phyloP scores from a whole-genome alignment of 2,888 invertebrate species.

The Capitulum mitella region DNA sequence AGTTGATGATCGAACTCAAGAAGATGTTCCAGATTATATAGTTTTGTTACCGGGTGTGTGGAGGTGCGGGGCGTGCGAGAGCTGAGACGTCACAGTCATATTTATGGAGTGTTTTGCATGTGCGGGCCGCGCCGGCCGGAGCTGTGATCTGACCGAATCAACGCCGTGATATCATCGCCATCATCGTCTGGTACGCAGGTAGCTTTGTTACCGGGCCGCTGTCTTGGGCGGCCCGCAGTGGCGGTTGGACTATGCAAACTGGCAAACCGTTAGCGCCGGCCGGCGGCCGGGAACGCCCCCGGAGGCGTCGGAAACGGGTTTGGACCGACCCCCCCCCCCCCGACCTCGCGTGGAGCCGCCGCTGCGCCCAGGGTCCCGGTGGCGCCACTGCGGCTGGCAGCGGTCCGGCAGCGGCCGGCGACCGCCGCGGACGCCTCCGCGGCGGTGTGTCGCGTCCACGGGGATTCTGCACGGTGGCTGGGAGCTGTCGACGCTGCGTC shows the following conservation, averaged over 20 bases:
- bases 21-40: conserved; percentile 93
- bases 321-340: too few relatives aligned
- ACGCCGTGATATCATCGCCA: neutral
- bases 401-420: too few relatives aligned
- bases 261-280: neutral
- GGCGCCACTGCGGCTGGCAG: too few relatives aligned
- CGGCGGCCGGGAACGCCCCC: too few relatives aligned
- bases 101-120: neutral
- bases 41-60: neutral
- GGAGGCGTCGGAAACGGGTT: too few relatives aligned
- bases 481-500: too few relatives aligned
- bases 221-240: neutral
- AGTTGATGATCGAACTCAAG: conserved; percentile 95
- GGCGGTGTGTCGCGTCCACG: too few relatives aligned
- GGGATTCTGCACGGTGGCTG: too few relatives aligned
- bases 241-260: conserved; percentile 2
- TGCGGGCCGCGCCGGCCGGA: neutral
- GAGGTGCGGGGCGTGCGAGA: neutral
- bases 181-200: neutral
- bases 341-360: too few relatives aligned
- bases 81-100: neutral
- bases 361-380: too few relatives aligned
- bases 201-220: conserved; percentile 9
- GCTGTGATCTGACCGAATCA: conserved; percentile 6
- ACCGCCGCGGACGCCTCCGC: too few relatives aligned